Evolutionary conservation across 2,113 vertebrate species (phyloP), one percentile per base, ranked within the genome.

Genomic region (Pedetes capensis): DNA sequence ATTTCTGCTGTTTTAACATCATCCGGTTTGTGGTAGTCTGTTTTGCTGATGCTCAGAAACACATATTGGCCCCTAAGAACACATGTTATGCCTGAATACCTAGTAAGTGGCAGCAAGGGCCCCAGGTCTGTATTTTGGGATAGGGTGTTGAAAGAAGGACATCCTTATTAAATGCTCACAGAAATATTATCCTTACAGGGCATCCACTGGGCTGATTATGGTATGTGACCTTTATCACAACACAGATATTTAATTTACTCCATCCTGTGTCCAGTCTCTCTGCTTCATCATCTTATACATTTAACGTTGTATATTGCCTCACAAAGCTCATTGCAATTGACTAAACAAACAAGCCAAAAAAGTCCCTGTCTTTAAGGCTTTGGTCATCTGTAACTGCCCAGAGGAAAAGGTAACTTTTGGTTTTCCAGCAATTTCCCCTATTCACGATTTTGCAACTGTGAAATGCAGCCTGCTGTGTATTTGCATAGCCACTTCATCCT

Each of bases 401-500:
- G 82, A 96, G 23, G 80, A 81, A 88, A 85, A 94, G 92, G 17
- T 94, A 72, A 89, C 68, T 79, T 47, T 49, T 91, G 88, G 49
- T 93, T 92, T 96, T 51, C 89, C 49, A 95, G 71, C 64, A 72
- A 81, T 94, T 69, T 92, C 92, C 79, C 90, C 12, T 12, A 49
- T 44, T 68, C 84, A 57, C 1, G 16, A 76, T 97, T 96, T 44
- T 96, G 96, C 95, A 93, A 83, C 86, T 69, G 47, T 63, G 34
- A 16, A 23, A 51, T 8, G 57, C 44, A 59, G 78, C 80, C 91
- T 81, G 88, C 49, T 6, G 2, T 25, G 25, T 1, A 91, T 97
- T 97, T 97, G 91, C 97, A 96, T 96, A 90, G 61, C 42, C 68
- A 59, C 88, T 87, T 80, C 79, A 92, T 74, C 59, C 51, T 91